Evolutionary conservation across 2,113 vertebrate genomes (phyloP).

Genomic region (Melospiza georgiana): DNA sequence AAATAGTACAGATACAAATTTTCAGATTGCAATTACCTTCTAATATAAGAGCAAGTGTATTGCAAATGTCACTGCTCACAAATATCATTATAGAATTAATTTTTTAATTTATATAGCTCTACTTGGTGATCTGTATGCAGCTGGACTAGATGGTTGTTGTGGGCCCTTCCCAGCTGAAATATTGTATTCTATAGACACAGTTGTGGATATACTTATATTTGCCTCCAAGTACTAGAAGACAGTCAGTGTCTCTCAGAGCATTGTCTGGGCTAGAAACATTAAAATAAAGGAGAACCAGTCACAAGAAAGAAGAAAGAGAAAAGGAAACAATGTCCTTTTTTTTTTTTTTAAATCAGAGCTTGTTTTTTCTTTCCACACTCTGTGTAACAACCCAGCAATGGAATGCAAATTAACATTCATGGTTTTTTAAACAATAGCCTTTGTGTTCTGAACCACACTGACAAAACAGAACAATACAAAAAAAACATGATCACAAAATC

Average conservation of each 20-base stretch:
- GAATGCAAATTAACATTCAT: constrained; percentile 39
- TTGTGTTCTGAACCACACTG: constrained; percentile 50
- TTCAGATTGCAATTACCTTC: neutral
- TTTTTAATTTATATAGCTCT: neutral
- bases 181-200: neutral
- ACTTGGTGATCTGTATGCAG: neutral
- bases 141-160: neutral
- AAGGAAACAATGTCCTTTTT: neutral
- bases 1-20: neutral
- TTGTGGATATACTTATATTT: neutral
- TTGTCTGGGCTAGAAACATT: neutral
- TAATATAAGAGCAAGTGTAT: neutral
- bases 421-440: constrained; percentile 40
- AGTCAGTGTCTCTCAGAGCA: neutral
- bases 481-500: neutral
- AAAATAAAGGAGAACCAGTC: constrained; percentile 4
- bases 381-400: constrained; percentile 5
- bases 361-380: constrained; percentile 28
- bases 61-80: neutral
- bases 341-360: neutral
- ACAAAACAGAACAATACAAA: constrained; percentile 22
- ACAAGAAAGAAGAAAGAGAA: constrained; percentile 13
- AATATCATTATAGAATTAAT: neutral
- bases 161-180: neutral
- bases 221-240: neutral